Percentiles rank a stretch among this genome's conserved stretches.
Evolutionary conservation across 2,797 vertebrate species (phyloP).

Genomic region (Euphonia xanthogaster): DNA sequence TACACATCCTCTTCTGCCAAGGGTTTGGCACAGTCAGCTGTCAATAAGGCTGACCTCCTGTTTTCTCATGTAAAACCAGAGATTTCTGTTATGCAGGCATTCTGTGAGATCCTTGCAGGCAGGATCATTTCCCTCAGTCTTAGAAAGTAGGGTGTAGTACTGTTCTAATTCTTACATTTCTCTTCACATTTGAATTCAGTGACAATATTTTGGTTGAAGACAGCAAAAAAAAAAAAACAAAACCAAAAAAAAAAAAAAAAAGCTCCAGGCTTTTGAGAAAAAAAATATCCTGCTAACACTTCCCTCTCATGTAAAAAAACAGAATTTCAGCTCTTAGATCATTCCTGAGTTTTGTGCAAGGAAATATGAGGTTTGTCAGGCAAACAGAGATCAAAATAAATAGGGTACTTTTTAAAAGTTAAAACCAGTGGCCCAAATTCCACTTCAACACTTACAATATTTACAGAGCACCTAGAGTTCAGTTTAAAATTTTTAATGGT

Average conservation of each 20-base stretch:
- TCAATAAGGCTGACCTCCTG: not conserved
- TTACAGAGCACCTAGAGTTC: not conserved
- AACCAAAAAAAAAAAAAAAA: not conserved
- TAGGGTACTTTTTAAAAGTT: constrained; percentile 28
- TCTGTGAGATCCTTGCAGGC: not conserved
- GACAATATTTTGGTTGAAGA: not conserved
- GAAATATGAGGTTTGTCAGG: not conserved
- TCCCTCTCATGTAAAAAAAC: not conserved
- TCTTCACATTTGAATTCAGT: not conserved
- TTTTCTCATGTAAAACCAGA: not conserved
- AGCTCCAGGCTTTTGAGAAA: not conserved
- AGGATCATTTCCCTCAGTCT: not conserved
- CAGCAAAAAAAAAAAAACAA: not conserved
- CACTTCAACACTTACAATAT: not conserved
- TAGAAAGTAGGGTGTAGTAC: not conserved
- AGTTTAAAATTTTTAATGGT: not conserved
- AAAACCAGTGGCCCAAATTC: not conserved
- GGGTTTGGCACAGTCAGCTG: not conserved
- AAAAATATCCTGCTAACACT: not conserved
- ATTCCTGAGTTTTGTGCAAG: not conserved
- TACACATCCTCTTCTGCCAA: not conserved
- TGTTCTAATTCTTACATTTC: not conserved
- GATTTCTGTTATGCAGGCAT: not conserved
- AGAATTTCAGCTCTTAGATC: not conserved
- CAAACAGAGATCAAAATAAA: not conserved